Percentiles rank a stretch among this genome's conserved stretches.
Conservation (phyloP, 37 sponge, comb jelly and placozoan species). For the Halisarca cf. caerulea region DNA sequence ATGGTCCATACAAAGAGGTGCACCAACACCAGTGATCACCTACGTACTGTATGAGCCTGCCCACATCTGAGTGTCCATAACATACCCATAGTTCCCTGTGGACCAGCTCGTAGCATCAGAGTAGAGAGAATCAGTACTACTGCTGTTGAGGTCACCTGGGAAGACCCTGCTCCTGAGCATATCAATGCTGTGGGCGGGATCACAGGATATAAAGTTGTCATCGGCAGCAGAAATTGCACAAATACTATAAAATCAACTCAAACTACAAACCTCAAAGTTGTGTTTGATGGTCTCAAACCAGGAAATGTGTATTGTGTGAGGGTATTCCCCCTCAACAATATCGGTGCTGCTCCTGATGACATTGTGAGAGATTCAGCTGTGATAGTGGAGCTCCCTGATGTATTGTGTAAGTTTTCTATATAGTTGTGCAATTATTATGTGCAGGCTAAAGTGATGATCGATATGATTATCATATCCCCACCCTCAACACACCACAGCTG, state of each 20-base stretch:
- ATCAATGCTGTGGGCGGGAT: background rate
- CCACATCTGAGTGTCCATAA: too few species aligned
- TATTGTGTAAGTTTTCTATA: too few species aligned
- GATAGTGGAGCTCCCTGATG: too few species aligned
- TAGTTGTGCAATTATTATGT: too few species aligned
- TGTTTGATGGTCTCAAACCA: background rate
- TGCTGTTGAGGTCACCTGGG: slow-evolving; percentile 6
- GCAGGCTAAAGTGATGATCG: too few species aligned
- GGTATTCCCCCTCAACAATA: background rate
- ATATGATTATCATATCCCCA: background rate
- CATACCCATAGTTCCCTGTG: slow-evolving; percentile 13
- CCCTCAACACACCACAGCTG: slow-evolving; percentile 13
- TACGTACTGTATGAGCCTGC: too few species aligned
- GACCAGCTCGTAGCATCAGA: background rate
- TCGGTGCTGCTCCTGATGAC: background rate
- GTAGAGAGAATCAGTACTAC: background rate
- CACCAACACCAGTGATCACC: too few species aligned
- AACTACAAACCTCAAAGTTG: background rate
- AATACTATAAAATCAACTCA: background rate
- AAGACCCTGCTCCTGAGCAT: background rate
- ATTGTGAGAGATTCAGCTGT: background rate
- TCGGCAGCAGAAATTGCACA: background rate
- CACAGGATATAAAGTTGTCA: background rate
- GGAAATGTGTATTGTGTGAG: background rate
- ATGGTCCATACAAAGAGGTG: too few species aligned